Base-by-base conservation (phyloP, 2,888 invertebrate species). In the Drosophila fulvimacula region DNA sequence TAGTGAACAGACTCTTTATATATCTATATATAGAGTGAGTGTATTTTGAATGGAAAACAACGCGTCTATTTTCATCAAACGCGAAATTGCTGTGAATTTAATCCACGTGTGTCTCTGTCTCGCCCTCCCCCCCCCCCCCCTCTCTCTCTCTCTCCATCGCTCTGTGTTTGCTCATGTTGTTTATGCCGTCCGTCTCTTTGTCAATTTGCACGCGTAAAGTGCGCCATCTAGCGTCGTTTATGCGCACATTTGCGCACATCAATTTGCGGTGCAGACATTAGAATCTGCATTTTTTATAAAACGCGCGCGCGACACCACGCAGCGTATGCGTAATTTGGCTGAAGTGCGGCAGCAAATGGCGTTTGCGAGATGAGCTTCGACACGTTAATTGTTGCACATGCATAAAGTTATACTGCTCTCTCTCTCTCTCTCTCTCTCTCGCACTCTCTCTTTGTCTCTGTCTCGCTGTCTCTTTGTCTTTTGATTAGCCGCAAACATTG, bases 211-310 rank as follows among this genome's bases (percentile, higher is more conserved):
- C 81, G 79, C 82, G 73, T 74, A 87, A 87, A 84, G 84, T 79
- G 79, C 79, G 80, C 74, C 87, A 81, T 87, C 84, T 79, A 88
- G 81, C 72, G 82, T 83, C 88, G 83, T 83, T 88, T 88, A 85
- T 78, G 79, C 64, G 73, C 88, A 79, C 84, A 85, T 85, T 88
- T 82, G 81, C 71, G 73, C 66, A 82, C 86, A 88, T 88, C 84
- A 86, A 81, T 84, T 88, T 88, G 84, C 81, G 88, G 85, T 80
- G 82, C 85, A 84, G 85, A 84, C 83, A 83, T 83, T 84, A 87
- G 85, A 75, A 77, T 76, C 70, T 88, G 83, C 58, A 86, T 88
- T 84, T 84, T 84, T 88, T 88, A 81, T 88, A 63, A 71, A 79
- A 69, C 49, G 53, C 61, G 58, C 67, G 49, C 63, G 62, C 67